Conservation (phyloP, 2,113 vertebrate genomes). For the Cyanoramphus novaezelandiae region DNA sequence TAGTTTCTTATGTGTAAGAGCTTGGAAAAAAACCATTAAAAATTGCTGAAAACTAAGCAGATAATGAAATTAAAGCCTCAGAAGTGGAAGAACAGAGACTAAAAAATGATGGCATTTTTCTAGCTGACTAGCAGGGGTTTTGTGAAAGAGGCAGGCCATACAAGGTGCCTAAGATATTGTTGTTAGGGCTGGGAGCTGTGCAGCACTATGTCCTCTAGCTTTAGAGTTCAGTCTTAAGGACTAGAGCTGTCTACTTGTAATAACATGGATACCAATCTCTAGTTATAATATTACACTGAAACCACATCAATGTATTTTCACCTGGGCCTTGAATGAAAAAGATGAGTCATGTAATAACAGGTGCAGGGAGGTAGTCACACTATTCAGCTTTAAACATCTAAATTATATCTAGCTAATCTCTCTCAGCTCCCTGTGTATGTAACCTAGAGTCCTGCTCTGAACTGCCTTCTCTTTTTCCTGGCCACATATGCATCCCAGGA, state of each 20-base stretch:
- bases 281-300: conserved; percentile 44
- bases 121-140: not conserved
- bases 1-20: not conserved
- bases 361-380: conserved; percentile 41
- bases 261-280: conserved; percentile 29
- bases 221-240: conserved; percentile 1
- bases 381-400: conserved; percentile 35
- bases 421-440: not conserved
- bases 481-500: not conserved
- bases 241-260: not conserved
- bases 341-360: conserved; percentile 59
- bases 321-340: conserved; percentile 40
- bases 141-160: not conserved
- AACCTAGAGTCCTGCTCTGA: not conserved
- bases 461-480: not conserved
- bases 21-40: not conserved
- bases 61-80: not conserved
- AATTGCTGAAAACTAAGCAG: not conserved
- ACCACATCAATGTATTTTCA: conserved; percentile 60
- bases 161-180: not conserved
- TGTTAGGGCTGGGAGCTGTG: not conserved
- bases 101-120: not conserved
- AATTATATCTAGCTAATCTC: conserved; percentile 50
- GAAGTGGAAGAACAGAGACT: not conserved
- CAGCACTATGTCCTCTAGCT: not conserved